Evolutionary conservation across 1,140 invertebrate genomes (phyloP).

Genomic region (Metaphire vulgaris): DNA sequence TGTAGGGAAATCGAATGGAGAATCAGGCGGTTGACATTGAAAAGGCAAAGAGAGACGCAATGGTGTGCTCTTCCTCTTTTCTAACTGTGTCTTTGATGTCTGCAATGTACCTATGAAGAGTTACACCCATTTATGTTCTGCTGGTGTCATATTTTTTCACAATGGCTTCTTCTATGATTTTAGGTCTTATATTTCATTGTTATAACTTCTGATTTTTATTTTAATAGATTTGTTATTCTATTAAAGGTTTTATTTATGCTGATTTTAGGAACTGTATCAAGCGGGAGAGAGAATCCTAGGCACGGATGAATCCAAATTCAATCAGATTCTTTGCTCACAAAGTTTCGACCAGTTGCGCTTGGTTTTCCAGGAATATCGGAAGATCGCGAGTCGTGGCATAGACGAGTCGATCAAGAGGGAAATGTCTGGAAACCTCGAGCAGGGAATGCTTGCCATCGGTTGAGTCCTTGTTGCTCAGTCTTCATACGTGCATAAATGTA

Average conservation of each 20-base stretch:
- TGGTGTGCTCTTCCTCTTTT: not conserved
- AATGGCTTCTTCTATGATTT: no score
- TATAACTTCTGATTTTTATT: no score
- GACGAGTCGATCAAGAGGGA: conserved; percentile 48
- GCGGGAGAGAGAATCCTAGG: conserved; percentile 55
- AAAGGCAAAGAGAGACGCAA: conserved; percentile 23
- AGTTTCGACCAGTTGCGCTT: conserved; percentile 48
- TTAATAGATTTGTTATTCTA: no score
- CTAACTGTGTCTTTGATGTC: no score
- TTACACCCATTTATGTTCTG: no score
- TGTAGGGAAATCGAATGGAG: conserved; percentile 21
- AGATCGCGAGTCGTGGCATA: conserved; percentile 40
- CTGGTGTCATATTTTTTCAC: no score
- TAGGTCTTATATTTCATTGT: no score
- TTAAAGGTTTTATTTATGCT: no score
- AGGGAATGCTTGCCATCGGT: conserved; percentile 48
- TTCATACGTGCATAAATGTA: no score
- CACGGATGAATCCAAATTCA: conserved; percentile 55
- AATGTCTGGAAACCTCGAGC: conserved; percentile 51
- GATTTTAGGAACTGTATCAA: conserved; percentile 41
- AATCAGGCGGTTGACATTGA: conserved; percentile 13
- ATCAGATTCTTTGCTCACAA: conserved; percentile 44
- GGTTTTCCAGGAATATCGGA: conserved; percentile 48
- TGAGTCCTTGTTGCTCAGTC: no score
- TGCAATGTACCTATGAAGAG: no score